Percentiles rank a stretch among this genome's conserved stretches.
Conservation (phyloP, 2,113 vertebrate genomes). For the Ageneiosus marmoratus region DNA sequence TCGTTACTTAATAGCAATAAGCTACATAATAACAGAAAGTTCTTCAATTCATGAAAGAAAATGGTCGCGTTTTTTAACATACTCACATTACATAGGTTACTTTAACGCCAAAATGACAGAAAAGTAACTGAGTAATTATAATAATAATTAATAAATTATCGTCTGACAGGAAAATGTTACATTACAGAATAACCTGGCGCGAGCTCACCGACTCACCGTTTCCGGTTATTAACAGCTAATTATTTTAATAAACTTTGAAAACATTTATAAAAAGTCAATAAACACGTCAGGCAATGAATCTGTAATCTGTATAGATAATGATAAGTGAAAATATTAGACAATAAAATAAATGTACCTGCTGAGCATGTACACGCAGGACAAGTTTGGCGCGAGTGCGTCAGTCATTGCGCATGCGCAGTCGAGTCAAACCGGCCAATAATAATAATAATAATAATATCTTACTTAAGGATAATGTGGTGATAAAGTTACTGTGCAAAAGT, state of each 20-base stretch:
- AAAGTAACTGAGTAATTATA: no score
- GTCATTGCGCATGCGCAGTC: conserved; percentile 14
- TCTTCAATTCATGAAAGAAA: background rate
- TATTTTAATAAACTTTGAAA: background rate
- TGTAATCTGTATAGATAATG: no score
- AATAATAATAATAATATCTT: no score
- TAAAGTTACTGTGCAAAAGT: no score
- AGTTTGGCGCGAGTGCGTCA: background rate
- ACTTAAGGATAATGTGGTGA: no score
- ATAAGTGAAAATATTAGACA: no score
- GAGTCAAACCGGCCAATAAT: background rate
- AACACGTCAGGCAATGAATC: no score
- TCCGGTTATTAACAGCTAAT: background rate
- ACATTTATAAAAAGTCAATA: background rate
- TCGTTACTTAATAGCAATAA: background rate
- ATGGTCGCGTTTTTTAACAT: background rate
- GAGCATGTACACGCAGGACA: background rate
- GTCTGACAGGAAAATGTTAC: background rate
- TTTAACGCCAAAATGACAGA: background rate
- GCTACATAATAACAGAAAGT: background rate
- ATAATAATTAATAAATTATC: background rate
- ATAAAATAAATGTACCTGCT: background rate
- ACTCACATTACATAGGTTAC: background rate
- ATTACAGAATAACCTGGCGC: background rate
- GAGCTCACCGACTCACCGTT: background rate